Base-by-base conservation (phyloP, 2,113 vertebrate genomes). In the Chaenogobius annularis region DNA sequence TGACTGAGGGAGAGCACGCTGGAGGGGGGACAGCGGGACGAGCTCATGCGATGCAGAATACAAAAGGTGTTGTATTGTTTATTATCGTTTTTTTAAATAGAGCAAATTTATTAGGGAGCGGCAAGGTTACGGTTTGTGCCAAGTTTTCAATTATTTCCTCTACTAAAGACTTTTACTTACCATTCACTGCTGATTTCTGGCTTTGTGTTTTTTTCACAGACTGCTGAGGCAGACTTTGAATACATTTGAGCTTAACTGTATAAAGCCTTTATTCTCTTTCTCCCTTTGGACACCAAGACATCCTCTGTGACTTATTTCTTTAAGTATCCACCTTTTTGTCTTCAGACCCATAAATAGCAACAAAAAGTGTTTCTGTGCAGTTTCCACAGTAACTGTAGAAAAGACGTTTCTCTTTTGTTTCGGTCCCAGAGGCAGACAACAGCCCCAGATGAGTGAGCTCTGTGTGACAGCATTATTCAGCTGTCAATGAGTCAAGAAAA, bases 301-400 rank as follows among this genome's bases (percentile, higher is more conserved):
- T 71, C 65, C 66, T 85, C 19, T 74, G 75, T 83, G 73, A 69
- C 54, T 68, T 17, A 82, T 52, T 76, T 82, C 52, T 69, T 62
- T 66, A 73, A 70, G 86, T 66, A 76, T 78, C 66, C 74, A 26
- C 55, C 23, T 8, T 37, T 35, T 76, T 81, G 76, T 88, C 78
- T 79, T 14, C 62, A 80, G 70, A 84, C 72, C 81, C 85, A 89
- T 81, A 87, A 90, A 91, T 87, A 87, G 82, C 63, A 56, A 22
- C 10, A 81, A 84, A 74, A 86, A 63, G 46, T 70, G 75, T 75
- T 77, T 74, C 77, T 74, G 81, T 81, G 78, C 74, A 15, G 88
- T 90, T 90, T 82, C 86, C 84, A 90, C 89, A 85, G 87, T 84
- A 89, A 92, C 88, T 63, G 74, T 52, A 84, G 70, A 72, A 74